phyloP scores from a whole-genome alignment of 2,113 vertebrate genomes.

The Chionodraco myersi region DNA sequence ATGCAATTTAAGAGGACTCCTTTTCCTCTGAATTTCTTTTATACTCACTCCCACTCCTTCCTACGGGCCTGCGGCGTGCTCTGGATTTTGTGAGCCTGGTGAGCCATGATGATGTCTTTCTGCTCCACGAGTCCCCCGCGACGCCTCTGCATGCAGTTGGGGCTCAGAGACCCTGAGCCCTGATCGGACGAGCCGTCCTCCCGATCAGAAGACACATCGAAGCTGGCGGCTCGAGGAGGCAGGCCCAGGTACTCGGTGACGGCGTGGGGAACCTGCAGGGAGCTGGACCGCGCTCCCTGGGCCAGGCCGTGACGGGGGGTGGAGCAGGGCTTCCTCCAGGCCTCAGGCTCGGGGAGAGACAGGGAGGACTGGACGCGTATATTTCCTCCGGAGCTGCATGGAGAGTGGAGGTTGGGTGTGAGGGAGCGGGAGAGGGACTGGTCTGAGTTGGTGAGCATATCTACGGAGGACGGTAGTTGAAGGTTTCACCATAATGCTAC shows the following conservation, averaged over 20 bases:
- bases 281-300: constrained; percentile 85
- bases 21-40: constrained; percentile 53
- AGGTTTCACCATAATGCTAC: constrained; percentile 86
- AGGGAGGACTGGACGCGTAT: constrained; percentile 79
- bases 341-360: constrained; percentile 88
- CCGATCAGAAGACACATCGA: constrained; percentile 77
- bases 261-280: constrained; percentile 85
- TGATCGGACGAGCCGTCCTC: constrained; percentile 77
- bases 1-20: constrained; percentile 60
- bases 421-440: constrained; percentile 80
- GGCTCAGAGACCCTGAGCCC: constrained; percentile 86
- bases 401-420: constrained; percentile 64
- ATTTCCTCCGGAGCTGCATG: constrained; percentile 71
- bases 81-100: constrained; percentile 96
- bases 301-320: constrained; percentile 70
- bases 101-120: constrained; percentile 93
- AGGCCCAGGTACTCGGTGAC: constrained; percentile 77
- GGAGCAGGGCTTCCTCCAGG: constrained; percentile 81
- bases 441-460: constrained; percentile 85
- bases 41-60: constrained; percentile 98
- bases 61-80: constrained; percentile 94
- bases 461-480: constrained; percentile 32
- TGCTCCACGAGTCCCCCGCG: constrained; percentile 93
- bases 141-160: constrained; percentile 87
- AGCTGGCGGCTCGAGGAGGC: constrained; percentile 84